Conservation (phyloP, 2,797 vertebrate species). For the Columba guinea region DNA sequence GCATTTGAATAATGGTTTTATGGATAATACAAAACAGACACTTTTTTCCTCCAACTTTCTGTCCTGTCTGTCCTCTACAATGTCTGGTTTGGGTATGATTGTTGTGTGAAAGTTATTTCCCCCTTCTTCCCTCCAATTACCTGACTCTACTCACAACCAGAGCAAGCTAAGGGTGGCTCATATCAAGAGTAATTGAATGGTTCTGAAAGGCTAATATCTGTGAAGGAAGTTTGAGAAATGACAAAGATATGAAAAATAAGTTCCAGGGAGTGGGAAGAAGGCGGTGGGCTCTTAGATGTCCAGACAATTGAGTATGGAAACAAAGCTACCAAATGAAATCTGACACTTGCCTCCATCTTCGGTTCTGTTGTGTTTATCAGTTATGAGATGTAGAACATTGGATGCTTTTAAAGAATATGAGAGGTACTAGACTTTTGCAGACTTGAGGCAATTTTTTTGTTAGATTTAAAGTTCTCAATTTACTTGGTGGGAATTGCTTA, state of each 20-base stretch:
- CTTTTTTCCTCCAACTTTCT: not conserved
- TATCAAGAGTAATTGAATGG: not conserved
- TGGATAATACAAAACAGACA: not conserved
- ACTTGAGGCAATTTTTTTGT: not conserved
- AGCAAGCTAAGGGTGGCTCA: not conserved
- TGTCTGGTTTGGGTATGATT: not conserved
- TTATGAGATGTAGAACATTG: not conserved
- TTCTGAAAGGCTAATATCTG: not conserved
- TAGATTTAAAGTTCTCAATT: not conserved
- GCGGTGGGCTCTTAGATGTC: not conserved
- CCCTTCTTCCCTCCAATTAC: rapidly evolving
- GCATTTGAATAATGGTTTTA: not conserved
- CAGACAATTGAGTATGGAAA: not conserved
- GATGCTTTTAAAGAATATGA: not conserved
- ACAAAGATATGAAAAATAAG: not conserved
- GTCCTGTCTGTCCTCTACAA: not conserved
- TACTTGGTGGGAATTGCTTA: not conserved
- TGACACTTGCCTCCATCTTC: not conserved
- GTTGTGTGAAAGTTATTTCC: not conserved
- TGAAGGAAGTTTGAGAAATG: not conserved
- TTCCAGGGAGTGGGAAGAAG: not conserved
- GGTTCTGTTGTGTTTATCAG: not conserved
- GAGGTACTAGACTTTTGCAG: not conserved
- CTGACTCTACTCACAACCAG: not conserved
- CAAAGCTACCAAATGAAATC: not conserved